Evolutionary conservation across 2,113 vertebrate species (phyloP).

Genomic region (Sebastes schlegelii): DNA sequence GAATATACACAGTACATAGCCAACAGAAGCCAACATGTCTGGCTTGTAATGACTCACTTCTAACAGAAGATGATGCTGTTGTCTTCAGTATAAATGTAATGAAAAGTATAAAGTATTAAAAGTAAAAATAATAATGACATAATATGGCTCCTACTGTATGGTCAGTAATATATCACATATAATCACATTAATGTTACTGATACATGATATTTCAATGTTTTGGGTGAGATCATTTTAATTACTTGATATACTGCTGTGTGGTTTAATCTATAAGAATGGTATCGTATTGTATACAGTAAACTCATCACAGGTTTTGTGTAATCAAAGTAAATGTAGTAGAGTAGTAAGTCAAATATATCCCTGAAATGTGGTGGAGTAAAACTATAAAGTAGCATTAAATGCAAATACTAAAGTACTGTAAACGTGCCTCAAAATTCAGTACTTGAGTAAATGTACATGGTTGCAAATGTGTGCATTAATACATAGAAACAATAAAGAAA

Average conservation of each 20-base stretch:
- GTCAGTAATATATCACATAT: background rate
- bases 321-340: too few species aligned
- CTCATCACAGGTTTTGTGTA: background rate
- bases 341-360: too few species aligned
- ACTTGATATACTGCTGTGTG: background rate
- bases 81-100: background rate
- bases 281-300: background rate
- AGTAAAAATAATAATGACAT: background rate
- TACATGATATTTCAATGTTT: background rate
- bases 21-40: background rate
- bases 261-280: background rate
- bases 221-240: too few species aligned
- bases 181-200: background rate
- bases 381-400: background rate
- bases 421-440: background rate
- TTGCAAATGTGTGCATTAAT: background rate
- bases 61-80: slow-evolving; percentile 31
- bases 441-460: background rate
- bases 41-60: slow-evolving; percentile 9
- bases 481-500: background rate
- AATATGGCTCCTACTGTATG: background rate
- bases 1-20: too few species aligned
- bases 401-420: background rate
- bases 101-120: background rate
- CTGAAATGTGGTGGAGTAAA: background rate